phyloP scores from a whole-genome alignment of 35 echinoderm and acorn worm species.

The Ptychodera flava region DNA sequence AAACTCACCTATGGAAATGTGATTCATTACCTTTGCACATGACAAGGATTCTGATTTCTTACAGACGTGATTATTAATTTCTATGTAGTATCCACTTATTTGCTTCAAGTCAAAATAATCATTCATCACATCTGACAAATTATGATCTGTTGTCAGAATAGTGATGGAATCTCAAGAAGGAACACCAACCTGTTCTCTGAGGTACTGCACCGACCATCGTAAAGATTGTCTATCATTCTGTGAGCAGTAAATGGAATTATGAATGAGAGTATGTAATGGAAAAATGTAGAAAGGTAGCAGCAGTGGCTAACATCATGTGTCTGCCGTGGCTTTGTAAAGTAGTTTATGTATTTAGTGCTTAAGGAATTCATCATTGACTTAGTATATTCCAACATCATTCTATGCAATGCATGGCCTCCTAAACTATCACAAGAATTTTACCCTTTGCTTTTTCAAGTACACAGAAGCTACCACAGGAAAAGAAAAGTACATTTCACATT shows the following conservation, averaged over 20 bases:
- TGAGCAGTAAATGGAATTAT: neutral
- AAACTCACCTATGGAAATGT: neutral
- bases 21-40: neutral
- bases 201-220: constrained; percentile 69
- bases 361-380: neutral
- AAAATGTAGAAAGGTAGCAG: too few species aligned
- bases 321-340: too few species aligned
- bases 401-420: neutral
- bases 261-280: neutral
- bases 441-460: too few species aligned
- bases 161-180: too few species aligned
- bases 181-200: constrained; percentile 69
- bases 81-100: neutral
- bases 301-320: too few species aligned
- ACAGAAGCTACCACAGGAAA: too few species aligned
- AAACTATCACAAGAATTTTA: too few species aligned
- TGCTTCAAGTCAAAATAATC: neutral
- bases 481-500: too few species aligned
- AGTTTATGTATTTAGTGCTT: neutral
- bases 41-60: neutral
- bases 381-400: neutral
- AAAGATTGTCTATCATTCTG: constrained; percentile 85
- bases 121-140: neutral
- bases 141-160: too few species aligned
- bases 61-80: neutral